These are phyloP conservation scores for Meriones unguiculatus DNA, from an alignment of 2,113 vertebrate genomes.

Conservation along the genomic window DNA sequence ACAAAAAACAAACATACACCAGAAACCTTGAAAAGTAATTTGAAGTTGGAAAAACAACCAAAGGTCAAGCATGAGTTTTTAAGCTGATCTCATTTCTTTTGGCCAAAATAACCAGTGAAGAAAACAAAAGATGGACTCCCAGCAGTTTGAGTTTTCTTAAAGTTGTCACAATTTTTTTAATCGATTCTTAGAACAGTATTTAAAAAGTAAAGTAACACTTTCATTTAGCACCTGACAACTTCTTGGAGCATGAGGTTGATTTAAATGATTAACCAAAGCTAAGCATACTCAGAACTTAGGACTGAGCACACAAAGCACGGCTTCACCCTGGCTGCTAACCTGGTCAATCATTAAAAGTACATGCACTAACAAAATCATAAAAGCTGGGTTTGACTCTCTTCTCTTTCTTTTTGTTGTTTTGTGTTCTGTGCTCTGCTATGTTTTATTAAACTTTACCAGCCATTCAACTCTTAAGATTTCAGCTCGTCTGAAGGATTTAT, in stretches of 20 bases:
- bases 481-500: conserved; percentile 29
- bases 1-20: not conserved
- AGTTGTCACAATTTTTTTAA: conserved; percentile 39
- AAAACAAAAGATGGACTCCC: conserved; percentile 7
- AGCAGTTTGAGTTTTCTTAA: conserved; percentile 7
- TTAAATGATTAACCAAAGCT: conserved; percentile 71
- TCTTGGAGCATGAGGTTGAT: conserved; percentile 50
- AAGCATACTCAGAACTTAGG: conserved; percentile 45
- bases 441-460: conserved; percentile 51
- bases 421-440: not conserved
- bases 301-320: conserved; percentile 33
- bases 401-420: too few relatives aligned
- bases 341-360: conserved; percentile 64
- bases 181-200: conserved; percentile 36
- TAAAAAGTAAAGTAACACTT: conserved; percentile 54
- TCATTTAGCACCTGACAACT: conserved; percentile 31
- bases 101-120: not conserved
- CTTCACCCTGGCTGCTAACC: conserved; percentile 50
- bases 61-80: not conserved
- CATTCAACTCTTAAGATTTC: conserved; percentile 1
- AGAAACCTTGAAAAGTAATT: conserved; percentile 3
- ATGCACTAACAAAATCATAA: conserved; percentile 36
- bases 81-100: conserved; percentile 29
- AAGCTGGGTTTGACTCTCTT: conserved; percentile 32
- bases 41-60: conserved; percentile 35